These are phyloP conservation scores for Phortica okadai DNA, from an alignment of 2,888 invertebrate genomes.

Conservation along the genomic window DNA sequence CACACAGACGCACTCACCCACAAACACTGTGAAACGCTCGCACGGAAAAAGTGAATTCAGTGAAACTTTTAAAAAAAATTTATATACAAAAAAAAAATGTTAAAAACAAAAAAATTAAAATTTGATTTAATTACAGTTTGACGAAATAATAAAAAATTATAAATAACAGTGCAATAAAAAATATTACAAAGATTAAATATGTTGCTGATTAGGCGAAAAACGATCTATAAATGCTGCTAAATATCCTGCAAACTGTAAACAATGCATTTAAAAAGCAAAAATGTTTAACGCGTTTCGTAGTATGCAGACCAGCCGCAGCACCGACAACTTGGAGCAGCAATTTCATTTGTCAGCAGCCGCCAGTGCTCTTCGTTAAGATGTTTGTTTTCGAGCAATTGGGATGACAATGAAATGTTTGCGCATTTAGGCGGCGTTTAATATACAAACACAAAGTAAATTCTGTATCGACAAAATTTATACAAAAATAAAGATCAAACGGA, in stretches of 20 bases:
- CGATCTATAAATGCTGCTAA: neutral
- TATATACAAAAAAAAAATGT: slow-evolving; percentile 42
- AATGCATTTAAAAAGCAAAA: neutral
- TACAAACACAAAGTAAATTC: slow-evolving; percentile 39
- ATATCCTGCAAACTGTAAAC: neutral
- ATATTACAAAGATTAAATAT: neutral
- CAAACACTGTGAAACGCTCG: slow-evolving; percentile 1
- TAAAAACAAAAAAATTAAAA: slow-evolving; percentile 11
- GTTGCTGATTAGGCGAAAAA: neutral
- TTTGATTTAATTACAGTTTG: neutral
- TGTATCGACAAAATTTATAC: slow-evolving; percentile 35
- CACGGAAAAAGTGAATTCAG: slow-evolving; percentile 2
- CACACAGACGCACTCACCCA: slow-evolving; percentile 41
- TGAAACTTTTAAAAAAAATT: slow-evolving; percentile 28
- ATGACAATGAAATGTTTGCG: slow-evolving; percentile 51
- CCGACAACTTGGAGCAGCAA: slow-evolving; percentile 21
- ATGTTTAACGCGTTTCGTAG: neutral
- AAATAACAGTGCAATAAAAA: neutral
- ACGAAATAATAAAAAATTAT: slow-evolving; percentile 2
- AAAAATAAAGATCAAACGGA: neutral
- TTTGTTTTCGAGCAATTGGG: slow-evolving; percentile 55
- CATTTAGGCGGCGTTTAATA: slow-evolving; percentile 33
- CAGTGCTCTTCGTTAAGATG: slow-evolving; percentile 66
- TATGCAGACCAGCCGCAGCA: slow-evolving; percentile 4
- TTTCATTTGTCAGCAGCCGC: slow-evolving; percentile 35